Evolutionary conservation across 2,797 vertebrate genomes (phyloP), one percentile per base, ranked within the genome.

Genomic region (Ciconia nigra): DNA sequence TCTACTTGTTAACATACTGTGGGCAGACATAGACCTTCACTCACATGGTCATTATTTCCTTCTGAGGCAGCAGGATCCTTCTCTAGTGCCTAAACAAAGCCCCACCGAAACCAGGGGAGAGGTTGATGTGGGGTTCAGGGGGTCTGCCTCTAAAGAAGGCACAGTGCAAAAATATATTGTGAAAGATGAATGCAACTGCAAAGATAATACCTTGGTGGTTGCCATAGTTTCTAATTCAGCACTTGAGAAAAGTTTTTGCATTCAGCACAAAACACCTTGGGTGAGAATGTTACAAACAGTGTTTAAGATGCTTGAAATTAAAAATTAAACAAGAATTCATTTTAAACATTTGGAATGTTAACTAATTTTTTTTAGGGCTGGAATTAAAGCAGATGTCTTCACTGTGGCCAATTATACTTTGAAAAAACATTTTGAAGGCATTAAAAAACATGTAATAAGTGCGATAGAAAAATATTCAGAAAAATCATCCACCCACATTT

Each of bases 151-250:
- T 57, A 41, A 13, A 84, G 62, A 57, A 78, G 37, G 37, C 70
- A 77, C 42, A 69, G 16, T 35, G 55, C 46, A 76, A 74, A 96
- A 83, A 52, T 67, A 4, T 6, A 29, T 37, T 82, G 35, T 80
- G 93, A 91, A 87, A 78, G 33, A 76, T 41, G 33, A 95, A 80
- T 31, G 39, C 65, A 80, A 54, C 39, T 82, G 46, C 67, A 84
- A 92, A 96, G 78, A 77, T 77, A 81, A 63, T 84, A 55, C 61
- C 67, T 94, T n/a, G 28, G 59, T 91, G 72, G 88, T 96, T 97
- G 74, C 89, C 74, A 91, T 94, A 92, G 95, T 95, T 96, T 97
- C 91, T 93, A 80, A 67, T 71, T 90, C 42, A 78, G 69, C 65
- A 71, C 35, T 83, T 55, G 37, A 94, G 78, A 66, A 86, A 95